Evolutionary conservation across 2,797 vertebrate genomes (phyloP), one percentile per base, ranked within the genome.

Genomic region (Dallia pectoralis): DNA sequence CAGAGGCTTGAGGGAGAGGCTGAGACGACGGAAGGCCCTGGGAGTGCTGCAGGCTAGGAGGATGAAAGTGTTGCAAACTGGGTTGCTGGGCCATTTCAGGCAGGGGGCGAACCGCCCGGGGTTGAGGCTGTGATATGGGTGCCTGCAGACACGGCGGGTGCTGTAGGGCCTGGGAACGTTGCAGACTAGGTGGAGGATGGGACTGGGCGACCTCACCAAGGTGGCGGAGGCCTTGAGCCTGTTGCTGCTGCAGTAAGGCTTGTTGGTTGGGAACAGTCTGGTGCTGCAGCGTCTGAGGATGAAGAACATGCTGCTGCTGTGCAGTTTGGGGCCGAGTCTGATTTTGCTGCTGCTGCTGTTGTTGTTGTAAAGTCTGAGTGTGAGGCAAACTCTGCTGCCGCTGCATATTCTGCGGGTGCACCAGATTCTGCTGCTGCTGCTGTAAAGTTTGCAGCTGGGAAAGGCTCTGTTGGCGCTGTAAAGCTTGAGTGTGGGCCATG

Each of bases 161-260:
- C 75, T 88, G 77, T 15, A 91, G 87, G 65, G 87, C 77, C 87
- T 92, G 94, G 53, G 53, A 56, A 56, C 22, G 53, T 56, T 56
- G 53, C 53, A 27, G 53, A 59, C 53, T 25, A 59, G 9, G 53
- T 25, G 22, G 22, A 59, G 22, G 86, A 63, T 83, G 92, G 53
- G 53, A n/a, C 84, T 84, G 92, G 44, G 92, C 84, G 86, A 95
- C 93, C 67, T 95, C 93, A 73, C 94, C 91, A 81, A 93, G 84
- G 80, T 94, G 96, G 83, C 93, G 91, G 87, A 95, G 88, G 86
- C 94, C 93, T 92, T 95, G 94, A 86, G 95, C 70, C 85, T 95
- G 84, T 86, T 91, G 89, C 90, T 94, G 95, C 72, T 89, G 69
- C 12, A 87, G 83, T 76, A 91, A 86, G 85, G 86, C 83, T 78